Base-by-base conservation (phyloP, 2,113 vertebrate genomes). In the Mionectes macconnelli region DNA sequence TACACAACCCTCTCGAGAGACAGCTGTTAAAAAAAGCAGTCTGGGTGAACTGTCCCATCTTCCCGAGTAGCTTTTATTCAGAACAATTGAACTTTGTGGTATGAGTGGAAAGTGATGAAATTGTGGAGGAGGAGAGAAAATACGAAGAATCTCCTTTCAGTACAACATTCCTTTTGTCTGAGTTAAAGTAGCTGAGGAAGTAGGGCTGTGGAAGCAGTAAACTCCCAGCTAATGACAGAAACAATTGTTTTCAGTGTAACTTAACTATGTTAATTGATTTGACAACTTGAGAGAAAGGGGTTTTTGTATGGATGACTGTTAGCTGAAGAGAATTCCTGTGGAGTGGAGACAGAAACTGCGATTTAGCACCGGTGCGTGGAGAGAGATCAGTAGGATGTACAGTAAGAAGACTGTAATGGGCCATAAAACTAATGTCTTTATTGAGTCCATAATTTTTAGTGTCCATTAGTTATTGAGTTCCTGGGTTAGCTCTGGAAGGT, bases 391-490 rank as follows among this genome's bases (percentile, higher is more conserved):
- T 95, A 93, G 92, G 88, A 93, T 77, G 94, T 95, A 95, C 86
- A 88, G 96, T 88, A 74, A 92, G 92, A 93, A 66, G 85, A 57
- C 60, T 84, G 72, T 95, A 96, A 96, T 97, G 95, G 95, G 89
- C 90, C 79, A 93, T 96, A 97, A 97, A 95, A 90, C 59, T 93
- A 94, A 95, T 86, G 88, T 70, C 92, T 96, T 96, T 96, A 94
- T 80, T 92, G 92, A 93, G 90, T 88, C 79, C 89, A 67, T 94
- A 95, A 93, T 94, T 96, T 97, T 96, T 97, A 94, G 76, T 95
- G 59, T 97, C 83, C 85, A 89, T 95, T 95, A 92, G 79, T 95
- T 96, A 96, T 60, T 93, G 95, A 84, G 74, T 84, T 93, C 86
- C 79, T 93, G 88, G 76, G 70, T 92, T 92, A 92, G 25, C 75